These are phyloP conservation scores for Sturmia bella DNA, from an alignment of 2,888 invertebrate species.

Conservation along the genomic window DNA sequence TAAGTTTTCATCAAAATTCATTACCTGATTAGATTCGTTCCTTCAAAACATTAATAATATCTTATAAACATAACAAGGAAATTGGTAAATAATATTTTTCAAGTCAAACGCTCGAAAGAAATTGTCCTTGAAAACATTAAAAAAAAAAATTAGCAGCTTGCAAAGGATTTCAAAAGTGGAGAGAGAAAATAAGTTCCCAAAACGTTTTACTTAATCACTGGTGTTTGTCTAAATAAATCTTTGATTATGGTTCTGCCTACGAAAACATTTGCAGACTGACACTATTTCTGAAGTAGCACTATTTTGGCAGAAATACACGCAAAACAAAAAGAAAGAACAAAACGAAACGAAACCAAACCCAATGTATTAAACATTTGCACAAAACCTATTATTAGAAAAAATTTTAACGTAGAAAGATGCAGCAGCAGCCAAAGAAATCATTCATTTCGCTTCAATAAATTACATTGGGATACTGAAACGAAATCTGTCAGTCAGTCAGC, in stretches of 20 bases:
- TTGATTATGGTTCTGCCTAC: conserved; percentile 51
- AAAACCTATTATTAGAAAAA: conserved; percentile 63
- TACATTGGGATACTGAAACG: conserved; percentile 49
- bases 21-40: no score
- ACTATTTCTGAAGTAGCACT: conserved; percentile 64
- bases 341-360: no score
- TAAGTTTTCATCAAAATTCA: no score
- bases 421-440: conserved; percentile 39
- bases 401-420: conserved; percentile 9
- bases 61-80: not conserved
- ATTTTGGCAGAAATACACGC: conserved; percentile 21
- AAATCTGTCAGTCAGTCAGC: conserved; percentile 63
- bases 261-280: conserved; percentile 52
- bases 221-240: conserved; percentile 58
- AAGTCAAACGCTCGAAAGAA: conserved; percentile 14
- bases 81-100: not conserved
- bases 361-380: conserved; percentile 56
- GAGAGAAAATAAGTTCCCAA: conserved; percentile 29
- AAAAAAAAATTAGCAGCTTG: conserved; percentile 35
- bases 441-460: conserved; percentile 62
- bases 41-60: no score
- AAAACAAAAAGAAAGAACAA: not conserved
- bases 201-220: conserved; percentile 67
- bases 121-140: conserved; percentile 52
- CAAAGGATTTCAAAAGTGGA: conserved; percentile 26